Evolutionary conservation across 2,113 vertebrate species (phyloP).

Genomic region (Elgaria multicarinata): DNA sequence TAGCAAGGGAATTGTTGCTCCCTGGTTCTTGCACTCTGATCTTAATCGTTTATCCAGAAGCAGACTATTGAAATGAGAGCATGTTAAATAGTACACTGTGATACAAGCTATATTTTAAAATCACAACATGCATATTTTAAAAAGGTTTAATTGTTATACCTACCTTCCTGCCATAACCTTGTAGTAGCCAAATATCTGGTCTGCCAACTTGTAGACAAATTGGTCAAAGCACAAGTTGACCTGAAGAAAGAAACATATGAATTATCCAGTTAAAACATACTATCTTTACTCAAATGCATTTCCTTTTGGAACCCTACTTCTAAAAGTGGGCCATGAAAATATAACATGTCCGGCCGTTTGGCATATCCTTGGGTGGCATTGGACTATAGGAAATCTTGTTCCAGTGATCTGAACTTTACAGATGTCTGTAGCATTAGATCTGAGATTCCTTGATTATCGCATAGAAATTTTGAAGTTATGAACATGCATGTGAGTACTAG

Average conservation of each 20-base stretch:
- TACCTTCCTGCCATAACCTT: constrained; percentile 90
- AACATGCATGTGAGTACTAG: neutral
- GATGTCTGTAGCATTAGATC: neutral
- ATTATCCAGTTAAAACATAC: neutral
- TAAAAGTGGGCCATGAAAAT: neutral
- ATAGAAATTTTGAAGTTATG: neutral
- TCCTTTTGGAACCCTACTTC: neutral
- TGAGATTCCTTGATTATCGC: neutral
- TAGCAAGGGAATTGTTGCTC: constrained; percentile 83
- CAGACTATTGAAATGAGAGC: constrained; percentile 69
- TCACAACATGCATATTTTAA: neutral
- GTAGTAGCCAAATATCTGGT: constrained; percentile 92
- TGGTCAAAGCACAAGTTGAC: constrained; percentile 92
- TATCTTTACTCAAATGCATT: neutral
- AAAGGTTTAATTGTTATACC: neutral
- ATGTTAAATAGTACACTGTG: neutral
- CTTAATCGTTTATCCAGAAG: constrained; percentile 88
- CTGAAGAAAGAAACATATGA: constrained; percentile 57
- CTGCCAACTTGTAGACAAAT: constrained; percentile 91
- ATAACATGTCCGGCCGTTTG: neutral
- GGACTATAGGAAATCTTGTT: neutral
- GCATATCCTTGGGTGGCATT: neutral
- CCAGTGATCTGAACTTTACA: neutral
- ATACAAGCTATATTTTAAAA: neutral
- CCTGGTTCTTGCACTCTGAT: constrained; percentile 89